Conservation (phyloP, 2,113 vertebrate genomes). For the Mustela nigripes region DNA sequence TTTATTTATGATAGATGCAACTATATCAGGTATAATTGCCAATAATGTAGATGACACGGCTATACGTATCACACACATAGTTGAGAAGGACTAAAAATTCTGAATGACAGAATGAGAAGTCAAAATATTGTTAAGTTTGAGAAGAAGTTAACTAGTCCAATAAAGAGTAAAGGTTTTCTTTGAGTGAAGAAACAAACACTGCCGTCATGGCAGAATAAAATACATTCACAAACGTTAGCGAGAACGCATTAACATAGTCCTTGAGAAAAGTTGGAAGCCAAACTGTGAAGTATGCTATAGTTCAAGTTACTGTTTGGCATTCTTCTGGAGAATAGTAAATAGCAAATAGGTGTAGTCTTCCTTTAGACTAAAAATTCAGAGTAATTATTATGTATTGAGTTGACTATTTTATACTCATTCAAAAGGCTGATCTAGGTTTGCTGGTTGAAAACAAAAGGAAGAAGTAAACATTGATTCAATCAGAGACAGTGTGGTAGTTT, state of each 20-base stretch:
- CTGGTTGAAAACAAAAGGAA: background rate
- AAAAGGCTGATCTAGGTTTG: background rate
- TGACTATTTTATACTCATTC: conserved; percentile 14
- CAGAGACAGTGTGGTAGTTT: background rate
- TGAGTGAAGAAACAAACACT: background rate
- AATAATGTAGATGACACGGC: background rate
- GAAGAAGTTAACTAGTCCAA: background rate
- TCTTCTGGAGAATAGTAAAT: background rate
- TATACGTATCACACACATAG: background rate
- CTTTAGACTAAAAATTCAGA: conserved; percentile 5
- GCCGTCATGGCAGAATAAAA: background rate
- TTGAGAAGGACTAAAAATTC: background rate
- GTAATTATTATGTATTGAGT: conserved; percentile 10
- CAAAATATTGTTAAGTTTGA: background rate
- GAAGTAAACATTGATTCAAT: background rate
- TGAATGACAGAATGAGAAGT: background rate
- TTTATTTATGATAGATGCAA: background rate
- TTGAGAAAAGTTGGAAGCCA: background rate
- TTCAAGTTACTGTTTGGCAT: background rate
- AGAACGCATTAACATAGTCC: background rate
- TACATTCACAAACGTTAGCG: background rate
- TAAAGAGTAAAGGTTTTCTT: background rate
- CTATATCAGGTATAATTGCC: no score
- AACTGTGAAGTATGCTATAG: background rate
- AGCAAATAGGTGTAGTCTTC: background rate